Base-by-base conservation (phyloP, 2,888 invertebrate genomes). In the Tenthredo notha region DNA sequence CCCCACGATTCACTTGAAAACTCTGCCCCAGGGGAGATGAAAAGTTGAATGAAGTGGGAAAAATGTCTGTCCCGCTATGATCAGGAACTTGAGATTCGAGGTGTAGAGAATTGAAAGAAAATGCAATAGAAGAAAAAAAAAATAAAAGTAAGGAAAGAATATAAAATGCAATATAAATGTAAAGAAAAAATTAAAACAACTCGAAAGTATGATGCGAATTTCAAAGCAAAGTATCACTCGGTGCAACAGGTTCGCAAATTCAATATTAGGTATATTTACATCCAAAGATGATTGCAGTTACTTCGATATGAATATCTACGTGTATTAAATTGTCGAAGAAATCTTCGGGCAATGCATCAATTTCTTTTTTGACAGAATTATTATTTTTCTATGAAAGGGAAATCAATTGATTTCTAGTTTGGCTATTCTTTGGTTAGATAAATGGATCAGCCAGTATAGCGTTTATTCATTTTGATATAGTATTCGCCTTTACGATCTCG, bases 21-120 rank as follows among this genome's bases (percentile, higher is more conserved):
- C 21, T 77, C 50, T 25, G 50, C 72, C 72, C 77, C 77, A 29
- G 25, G 40, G 77, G 50, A 54, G 37, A 77, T 77, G 29, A 54
- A 77, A 77, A 77, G 77, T 77, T 77, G 77, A 77, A 77, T 77
- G 77, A 77, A 77, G 77, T 54, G 50, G 77, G 77, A 54, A 54
- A 18, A 77, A 77, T 75, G 47, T 25, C 43, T 75, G 47, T 75
- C 47, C 43, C 47, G 47, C 43, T 75, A 40, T 75, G 75, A 75
- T 75, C 75, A 77, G n/a, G 77, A 77, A 29, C 29, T 75, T 33
- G 74, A 74, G 74, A 25, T 74, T 43, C n/a, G 25, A 77, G 18
- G 33, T 12, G 50, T n/a, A 54, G 54, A 77, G 33, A 25, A 74
- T 77, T 77, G 75, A 47, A 50, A 29, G 47, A 50, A 77, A 47